Evolutionary conservation across 2,113 vertebrate species (phyloP), one percentile per base, ranked within the genome.

Genomic region (Mormyrus lacerda): DNA sequence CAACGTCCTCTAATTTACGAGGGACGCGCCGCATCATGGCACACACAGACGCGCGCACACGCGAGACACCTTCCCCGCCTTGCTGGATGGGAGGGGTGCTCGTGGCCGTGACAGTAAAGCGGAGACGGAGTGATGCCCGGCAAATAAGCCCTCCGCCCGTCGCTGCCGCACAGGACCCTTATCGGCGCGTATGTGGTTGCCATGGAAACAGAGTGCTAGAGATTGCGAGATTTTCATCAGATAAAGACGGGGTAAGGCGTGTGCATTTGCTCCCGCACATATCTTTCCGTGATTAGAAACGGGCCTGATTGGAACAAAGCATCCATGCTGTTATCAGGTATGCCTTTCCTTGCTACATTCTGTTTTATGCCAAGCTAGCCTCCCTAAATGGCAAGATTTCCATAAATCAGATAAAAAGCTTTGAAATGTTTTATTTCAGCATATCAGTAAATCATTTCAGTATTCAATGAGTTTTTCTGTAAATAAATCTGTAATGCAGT

Each of bases 121-220:
- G n/a, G 45, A 73, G 76, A 47, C 44, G 11, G n/a, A 24, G 89
- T n/a, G 13, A 35, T 69, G 83, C 89, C n/a, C 24, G 35, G 82
- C n/a, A 27, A 89, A 86, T 73, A 44, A 50, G 89, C 53, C 42
- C 44, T 45, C 50, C 35, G 51, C 48, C 50, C 13, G 47, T 10
- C 10, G 31, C 88, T 31, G 42, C 55, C 13, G 45, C 55, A 51
- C 84, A 48, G 89, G 82, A 89, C 39, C 84, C 58, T n/a, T 19
- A 83, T 55, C 48, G 50, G 31, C 39, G 84, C 39, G 89, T 89
- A 35, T 58, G 83, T 58, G 48, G 89, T 89, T 87, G 58, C 89
- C 84, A 87, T 89, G 89, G 89, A 89, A 87, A 89, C 84, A 51
- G 84, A 87, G 55, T 13, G 84, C 45, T 27, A 6, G 83, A 50